Base-by-base conservation (phyloP, 2,113 vertebrate genomes). In the Equus przewalskii region DNA sequence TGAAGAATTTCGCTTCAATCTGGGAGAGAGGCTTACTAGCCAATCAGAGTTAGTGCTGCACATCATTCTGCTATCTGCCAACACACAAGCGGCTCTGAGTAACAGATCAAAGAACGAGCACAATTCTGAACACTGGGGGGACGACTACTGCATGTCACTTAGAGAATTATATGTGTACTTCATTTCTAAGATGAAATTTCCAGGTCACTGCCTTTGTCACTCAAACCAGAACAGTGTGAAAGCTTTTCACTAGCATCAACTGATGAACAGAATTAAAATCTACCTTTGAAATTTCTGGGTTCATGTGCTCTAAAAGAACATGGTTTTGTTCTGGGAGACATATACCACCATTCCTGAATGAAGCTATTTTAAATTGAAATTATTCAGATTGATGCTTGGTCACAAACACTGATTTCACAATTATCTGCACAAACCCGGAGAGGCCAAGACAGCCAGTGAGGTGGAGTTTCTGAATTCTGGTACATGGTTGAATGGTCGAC, bases 281-380 rank as follows among this genome's bases (percentile, higher is more conserved):
- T 12, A 51, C 49, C 49, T 70, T 33, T 26, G 69, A 93, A 87
- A 91, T 9, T 28, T 58, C 30, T 36, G 58, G 89, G 41, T 91
- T 90, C 24, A 18, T 3, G 22, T 1, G 49, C 21, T 24, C 69
- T 75, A 51, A 56, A 83, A 30, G 62, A 76, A 70, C 5, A 65
- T 1, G 15, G n/a, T 41, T 64, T 54, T 73, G 30, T 70, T 85
- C 22, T 72, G 64, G 56, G 78, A 51, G 64, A 78, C 58, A 28
- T 11, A 49, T 62, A 28, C 30, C 18, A 36, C 58, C 16, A 69
- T 64, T 51, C 6, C 30, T 12, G 22, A 95, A 79, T 5, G 4
- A 81, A 86, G 70, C n/a, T 33, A 64, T 49, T 96, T 88, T 75
- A 96, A 79, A 36, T 28, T 62, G 70, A 89, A 69, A 84, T 41